Conservation (phyloP, 2,113 vertebrate species). For the Puffinus mauretanicus region DNA sequence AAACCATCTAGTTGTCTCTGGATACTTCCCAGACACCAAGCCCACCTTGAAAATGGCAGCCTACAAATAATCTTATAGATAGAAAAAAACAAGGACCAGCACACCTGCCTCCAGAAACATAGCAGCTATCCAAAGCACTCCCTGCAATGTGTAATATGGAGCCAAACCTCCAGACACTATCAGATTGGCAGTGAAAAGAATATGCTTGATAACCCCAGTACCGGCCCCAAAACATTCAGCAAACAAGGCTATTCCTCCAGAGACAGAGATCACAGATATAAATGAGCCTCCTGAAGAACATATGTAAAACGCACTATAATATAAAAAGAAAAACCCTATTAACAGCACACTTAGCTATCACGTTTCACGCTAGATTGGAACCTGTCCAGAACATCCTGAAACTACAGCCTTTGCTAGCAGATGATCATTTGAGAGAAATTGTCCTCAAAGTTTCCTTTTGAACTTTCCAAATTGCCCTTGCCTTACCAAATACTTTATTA, state of each 20-base stretch:
- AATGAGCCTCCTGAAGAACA: not conserved
- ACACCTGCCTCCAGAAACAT: not conserved
- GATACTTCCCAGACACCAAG: not conserved
- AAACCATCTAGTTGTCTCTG: not conserved
- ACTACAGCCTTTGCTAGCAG: not conserved
- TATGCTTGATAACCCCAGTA: not conserved
- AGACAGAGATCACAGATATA: slow-evolving; percentile 11
- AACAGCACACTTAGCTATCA: not conserved
- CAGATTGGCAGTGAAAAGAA: slow-evolving; percentile 12
- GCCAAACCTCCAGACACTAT: slow-evolving; percentile 4
- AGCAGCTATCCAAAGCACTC: not conserved
- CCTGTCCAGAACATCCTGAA: not conserved
- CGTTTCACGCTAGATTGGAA: not conserved
- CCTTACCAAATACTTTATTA: not conserved
- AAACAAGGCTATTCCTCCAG: not conserved
- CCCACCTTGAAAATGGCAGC: not conserved
- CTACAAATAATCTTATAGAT: not conserved
- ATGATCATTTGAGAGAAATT: not conserved
- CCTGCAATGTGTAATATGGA: not conserved
- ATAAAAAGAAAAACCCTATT: not conserved
- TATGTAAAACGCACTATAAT: not conserved
- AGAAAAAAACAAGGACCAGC: not conserved
- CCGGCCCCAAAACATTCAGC: not conserved
- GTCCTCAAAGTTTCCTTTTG: slow-evolving; percentile 19
- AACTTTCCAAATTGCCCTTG: slow-evolving; percentile 6